Percentiles rank a stretch among this genome's conserved stretches.
These are phyloP conservation scores for Pangasius mekongensis DNA, from an alignment of 2,797 vertebrate species.

Conservation along the genomic window DNA sequence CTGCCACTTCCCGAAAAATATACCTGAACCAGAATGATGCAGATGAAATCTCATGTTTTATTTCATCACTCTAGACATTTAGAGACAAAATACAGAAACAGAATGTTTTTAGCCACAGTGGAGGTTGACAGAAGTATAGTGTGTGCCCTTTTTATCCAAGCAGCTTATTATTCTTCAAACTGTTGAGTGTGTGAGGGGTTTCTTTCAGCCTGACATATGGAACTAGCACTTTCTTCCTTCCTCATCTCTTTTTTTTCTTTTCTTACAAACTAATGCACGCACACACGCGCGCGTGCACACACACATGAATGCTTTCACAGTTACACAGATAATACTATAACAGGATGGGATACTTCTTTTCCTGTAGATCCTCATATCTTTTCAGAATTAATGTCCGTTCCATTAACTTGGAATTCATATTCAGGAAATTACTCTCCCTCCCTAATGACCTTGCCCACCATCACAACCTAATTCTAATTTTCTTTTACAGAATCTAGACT, in stretches of 20 bases:
- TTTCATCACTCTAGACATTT: constrained; percentile 28
- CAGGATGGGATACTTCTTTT: background rate
- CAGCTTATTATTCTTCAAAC: constrained; percentile 44
- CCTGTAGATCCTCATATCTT: constrained; percentile 33
- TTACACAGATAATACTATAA: background rate
- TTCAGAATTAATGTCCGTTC: constrained; percentile 37
- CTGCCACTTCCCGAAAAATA: constrained; percentile 33
- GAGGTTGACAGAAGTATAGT: constrained; percentile 9
- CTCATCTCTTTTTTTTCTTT: background rate
- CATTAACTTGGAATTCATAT: constrained; percentile 38
- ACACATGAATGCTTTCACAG: background rate
- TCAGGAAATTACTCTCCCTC: constrained; percentile 34
- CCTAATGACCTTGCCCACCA: constrained; percentile 23
- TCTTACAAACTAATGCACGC: background rate
- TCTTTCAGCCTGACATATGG: constrained; percentile 35
- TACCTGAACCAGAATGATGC: constrained; percentile 41
- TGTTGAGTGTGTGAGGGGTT: constrained; percentile 32
- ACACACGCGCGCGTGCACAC: background rate
- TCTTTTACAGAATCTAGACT: constrained; percentile 1
- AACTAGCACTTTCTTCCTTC: constrained; percentile 23
- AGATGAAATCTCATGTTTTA: constrained; percentile 48
- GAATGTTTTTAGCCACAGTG: constrained; percentile 35
- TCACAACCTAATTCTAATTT: constrained; percentile 20
- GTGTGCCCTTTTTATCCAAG: constrained; percentile 31
- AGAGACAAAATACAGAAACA: constrained; percentile 30